phyloP scores from a whole-genome alignment of 2,888 invertebrate species.

The Macaria notata region DNA sequence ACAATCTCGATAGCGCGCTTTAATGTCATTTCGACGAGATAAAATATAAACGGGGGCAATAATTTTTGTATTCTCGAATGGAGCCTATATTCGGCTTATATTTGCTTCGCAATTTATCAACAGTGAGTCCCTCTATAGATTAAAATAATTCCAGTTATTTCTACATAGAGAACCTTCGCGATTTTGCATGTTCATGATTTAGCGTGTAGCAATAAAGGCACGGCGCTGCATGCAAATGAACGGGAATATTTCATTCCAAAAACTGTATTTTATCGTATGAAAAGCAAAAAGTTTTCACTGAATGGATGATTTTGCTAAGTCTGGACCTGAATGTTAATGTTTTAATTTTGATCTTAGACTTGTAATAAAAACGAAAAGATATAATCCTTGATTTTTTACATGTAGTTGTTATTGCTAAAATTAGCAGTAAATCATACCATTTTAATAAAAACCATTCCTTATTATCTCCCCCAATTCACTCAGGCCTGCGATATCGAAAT shows the following conservation, averaged over 20 bases:
- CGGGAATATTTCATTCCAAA: constrained; percentile 32
- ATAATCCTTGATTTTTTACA: no score
- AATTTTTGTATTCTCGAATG: constrained; percentile 66
- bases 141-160: constrained; percentile 52
- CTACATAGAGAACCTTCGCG: constrained; percentile 45
- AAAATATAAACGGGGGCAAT: constrained; percentile 64
- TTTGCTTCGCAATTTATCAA: constrained; percentile 61
- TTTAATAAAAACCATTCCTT: no score
- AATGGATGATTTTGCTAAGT: constrained; percentile 29
- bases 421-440: no score
- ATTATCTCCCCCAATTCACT: constrained; percentile 13
- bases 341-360: constrained; percentile 8
- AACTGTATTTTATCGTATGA: constrained; percentile 32
- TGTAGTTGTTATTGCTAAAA: no score
- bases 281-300: constrained; percentile 28
- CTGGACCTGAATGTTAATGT: constrained; percentile 23
- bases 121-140: constrained; percentile 38
- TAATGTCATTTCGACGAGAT: constrained; percentile 62
- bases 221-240: constrained; percentile 40
- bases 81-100: constrained; percentile 67
- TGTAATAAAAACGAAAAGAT: no score
- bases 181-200: constrained; percentile 54
- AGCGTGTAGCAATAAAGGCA: constrained; percentile 36
- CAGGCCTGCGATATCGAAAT: constrained; percentile 32
- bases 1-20: constrained; percentile 74